Base-by-base conservation (phyloP, 1,140 invertebrate species). In the Temnothorax curvispinosus region DNA sequence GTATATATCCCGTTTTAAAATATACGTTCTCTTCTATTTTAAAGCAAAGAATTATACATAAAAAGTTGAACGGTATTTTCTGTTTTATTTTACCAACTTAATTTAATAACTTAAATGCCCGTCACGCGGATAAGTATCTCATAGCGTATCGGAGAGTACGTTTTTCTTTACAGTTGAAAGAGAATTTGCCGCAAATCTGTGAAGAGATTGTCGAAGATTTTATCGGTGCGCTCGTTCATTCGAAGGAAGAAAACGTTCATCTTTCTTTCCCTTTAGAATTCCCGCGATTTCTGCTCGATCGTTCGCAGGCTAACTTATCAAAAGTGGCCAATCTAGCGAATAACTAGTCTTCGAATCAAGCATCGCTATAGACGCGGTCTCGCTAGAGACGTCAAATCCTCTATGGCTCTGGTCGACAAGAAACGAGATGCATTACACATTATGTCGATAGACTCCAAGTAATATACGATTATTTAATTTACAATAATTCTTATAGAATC, bases 271-370 rank as follows among this genome's bases (percentile, higher is more conserved):
- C n/a, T 62, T 44, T 44, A 75, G 69, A 84, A 84, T 84, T 84
- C 80, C 41, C 13, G 69, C 69, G 80, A 74, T 84, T 84, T 84
- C 44, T 60, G 56, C 52, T 74, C 80, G 69, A 60, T 75, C 69
- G 69, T 75, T 84, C 69, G 54, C 80, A 75, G 80, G 80, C 80
- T 84, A 84, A 84, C 69, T 84, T 84, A 84, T 84, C 69, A 84
- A 44, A 84, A 84, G 71, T 84, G 41, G 69, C 41, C 80, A 84
- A 84, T 84, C 80, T 75, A 84, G 80, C 80, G 69, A 84, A 74
- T 84, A 84, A 84, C 54, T 75, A 56, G 80, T 60, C 54, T 84
- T 74, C 69, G 80, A 84, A 64, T 64, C 69, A n/a, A 60, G 54
- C 60, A 84, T 75, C 41, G 56, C 32, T 47, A 47, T n/a, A 56